phyloP scores from a whole-genome alignment of 2,888 invertebrate genomes.

The Lepidocyrtoides sp. region DNA sequence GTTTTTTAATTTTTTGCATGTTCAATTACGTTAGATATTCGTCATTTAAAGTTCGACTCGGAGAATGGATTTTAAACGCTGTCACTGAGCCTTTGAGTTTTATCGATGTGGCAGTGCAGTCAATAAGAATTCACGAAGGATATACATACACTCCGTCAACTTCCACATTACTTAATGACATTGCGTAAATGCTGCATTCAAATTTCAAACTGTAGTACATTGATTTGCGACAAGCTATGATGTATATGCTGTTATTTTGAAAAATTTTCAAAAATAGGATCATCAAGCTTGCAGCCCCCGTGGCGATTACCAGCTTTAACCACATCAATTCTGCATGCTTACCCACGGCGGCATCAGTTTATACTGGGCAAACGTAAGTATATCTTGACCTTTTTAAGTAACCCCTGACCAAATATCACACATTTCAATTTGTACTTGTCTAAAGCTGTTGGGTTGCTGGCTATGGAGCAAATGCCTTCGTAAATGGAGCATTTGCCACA shows the following conservation, averaged over 20 bases:
- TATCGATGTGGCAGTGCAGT: constrained; percentile 89
- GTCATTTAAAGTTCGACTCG: constrained; percentile 90
- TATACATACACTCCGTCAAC: constrained; percentile 88
- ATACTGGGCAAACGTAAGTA: constrained; percentile 53
- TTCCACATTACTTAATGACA: constrained; percentile 91
- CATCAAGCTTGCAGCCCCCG: constrained; percentile 89
- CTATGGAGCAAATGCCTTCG: constrained; percentile 93
- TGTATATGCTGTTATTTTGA: neutral
- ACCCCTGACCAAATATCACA: neutral
- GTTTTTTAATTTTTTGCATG: no score
- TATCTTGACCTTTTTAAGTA: neutral
- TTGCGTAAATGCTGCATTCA: constrained; percentile 88
- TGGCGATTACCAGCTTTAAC: constrained; percentile 86
- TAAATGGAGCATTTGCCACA: constrained; percentile 88
- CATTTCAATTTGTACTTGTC: neutral
- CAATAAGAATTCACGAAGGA: constrained; percentile 89
- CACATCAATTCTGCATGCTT: constrained; percentile 88
- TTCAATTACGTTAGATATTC: no score
- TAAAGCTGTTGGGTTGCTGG: constrained; percentile 88
- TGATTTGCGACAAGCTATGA: neutral
- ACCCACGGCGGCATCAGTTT: constrained; percentile 85
- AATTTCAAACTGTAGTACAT: neutral
- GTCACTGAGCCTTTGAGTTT: constrained; percentile 90
- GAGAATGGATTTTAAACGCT: constrained; percentile 91
- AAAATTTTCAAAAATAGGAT: constrained; percentile 88